Percentiles rank a stretch among this genome's conserved stretches.
These are phyloP conservation scores for Egretta garzetta DNA, from an alignment of 2,113 vertebrate species.

Conservation along the genomic window DNA sequence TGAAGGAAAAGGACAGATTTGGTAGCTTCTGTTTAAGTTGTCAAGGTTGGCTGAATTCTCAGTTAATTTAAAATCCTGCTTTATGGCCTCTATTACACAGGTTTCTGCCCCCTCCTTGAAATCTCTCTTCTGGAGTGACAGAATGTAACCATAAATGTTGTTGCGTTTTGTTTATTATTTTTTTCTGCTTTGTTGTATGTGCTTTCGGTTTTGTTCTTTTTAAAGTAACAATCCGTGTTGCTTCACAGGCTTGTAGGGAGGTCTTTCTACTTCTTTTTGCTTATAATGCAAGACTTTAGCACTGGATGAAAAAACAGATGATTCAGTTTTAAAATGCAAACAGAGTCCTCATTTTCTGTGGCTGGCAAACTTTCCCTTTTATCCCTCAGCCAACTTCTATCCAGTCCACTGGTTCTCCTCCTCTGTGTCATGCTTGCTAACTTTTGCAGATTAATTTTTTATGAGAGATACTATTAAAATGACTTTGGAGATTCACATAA, in stretches of 20 bases:
- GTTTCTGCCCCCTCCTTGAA: constrained; percentile 23
- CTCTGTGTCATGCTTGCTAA: constrained; percentile 53
- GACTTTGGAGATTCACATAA: constrained; percentile 28
- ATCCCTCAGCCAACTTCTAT: constrained; percentile 42
- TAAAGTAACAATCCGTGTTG: not conserved
- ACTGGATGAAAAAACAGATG: not conserved
- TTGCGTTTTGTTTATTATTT: not conserved
- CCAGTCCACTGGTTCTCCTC: constrained; percentile 50
- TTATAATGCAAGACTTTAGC: not conserved
- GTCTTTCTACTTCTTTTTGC: not conserved
- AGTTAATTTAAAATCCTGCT: constrained; percentile 56
- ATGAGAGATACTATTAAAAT: constrained; percentile 36
- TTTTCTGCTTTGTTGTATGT: not conserved
- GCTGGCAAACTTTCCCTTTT: constrained; percentile 52
- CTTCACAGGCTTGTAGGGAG: not conserved
- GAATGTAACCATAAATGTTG: constrained; percentile 29
- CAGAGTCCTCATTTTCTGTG: constrained; percentile 8
- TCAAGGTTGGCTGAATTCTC: constrained; percentile 59
- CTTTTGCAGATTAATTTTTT: constrained; percentile 50
- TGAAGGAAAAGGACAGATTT: constrained; percentile 21
- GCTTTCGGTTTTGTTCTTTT: not conserved
- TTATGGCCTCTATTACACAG: constrained; percentile 60
- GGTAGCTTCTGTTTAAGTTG: constrained; percentile 46
- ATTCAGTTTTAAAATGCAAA: constrained; percentile 33
- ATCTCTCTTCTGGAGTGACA: not conserved